Conservation (phyloP, 2,888 invertebrate genomes). For the Myopa testacea region DNA sequence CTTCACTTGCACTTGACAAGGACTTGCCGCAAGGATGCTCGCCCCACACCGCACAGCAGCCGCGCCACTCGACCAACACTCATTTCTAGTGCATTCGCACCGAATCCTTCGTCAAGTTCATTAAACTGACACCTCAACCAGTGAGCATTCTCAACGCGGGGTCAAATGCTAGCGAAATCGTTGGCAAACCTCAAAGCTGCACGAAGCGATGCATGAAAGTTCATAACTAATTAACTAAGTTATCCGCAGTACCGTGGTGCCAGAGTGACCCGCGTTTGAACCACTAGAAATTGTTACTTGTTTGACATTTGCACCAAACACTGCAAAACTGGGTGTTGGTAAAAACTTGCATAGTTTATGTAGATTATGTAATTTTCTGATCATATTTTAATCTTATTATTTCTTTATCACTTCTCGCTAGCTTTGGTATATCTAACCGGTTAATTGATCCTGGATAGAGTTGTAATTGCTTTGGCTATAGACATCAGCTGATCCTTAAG, state of each 20-base stretch:
- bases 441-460: too few species aligned
- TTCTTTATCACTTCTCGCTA: too few species aligned
- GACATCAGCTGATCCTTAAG: too few species aligned
- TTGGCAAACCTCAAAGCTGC: slow-evolving; percentile 1
- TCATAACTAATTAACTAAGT: slow-evolving; percentile 29
- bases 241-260: not conserved
- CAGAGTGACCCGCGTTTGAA: not conserved
- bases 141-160: not conserved
- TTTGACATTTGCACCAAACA: too few species aligned
- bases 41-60: not conserved
- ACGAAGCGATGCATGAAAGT: slow-evolving; percentile 25
- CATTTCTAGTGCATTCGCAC: slow-evolving; percentile 17
- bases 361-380: too few species aligned
- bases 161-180: slow-evolving; percentile 8
- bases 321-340: too few species aligned
- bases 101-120: slow-evolving; percentile 29
- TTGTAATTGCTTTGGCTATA: too few species aligned
- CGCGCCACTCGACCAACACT: not conserved
- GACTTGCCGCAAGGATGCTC: not conserved
- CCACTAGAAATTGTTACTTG: not conserved
- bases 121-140: slow-evolving; percentile 17
- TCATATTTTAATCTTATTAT: too few species aligned
- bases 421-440: too few species aligned
- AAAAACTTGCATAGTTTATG: too few species aligned
- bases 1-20: slow-evolving; percentile 27